Evolutionary conservation across 2,113 vertebrate genomes (phyloP).

Genomic region (Gallinago media): DNA sequence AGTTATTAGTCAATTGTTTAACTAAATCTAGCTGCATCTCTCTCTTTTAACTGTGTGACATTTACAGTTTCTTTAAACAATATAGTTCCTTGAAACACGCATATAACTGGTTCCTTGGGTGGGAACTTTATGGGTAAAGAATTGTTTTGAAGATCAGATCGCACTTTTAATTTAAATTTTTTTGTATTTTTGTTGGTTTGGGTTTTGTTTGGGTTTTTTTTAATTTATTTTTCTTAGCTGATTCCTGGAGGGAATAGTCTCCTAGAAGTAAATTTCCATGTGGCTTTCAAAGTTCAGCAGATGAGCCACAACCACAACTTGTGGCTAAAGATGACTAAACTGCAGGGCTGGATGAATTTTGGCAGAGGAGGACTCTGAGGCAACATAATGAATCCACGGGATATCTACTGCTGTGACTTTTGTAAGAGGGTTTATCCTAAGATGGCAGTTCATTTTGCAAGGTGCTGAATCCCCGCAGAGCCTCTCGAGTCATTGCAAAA

Average conservation of each 20-base stretch:
- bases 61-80: slow-evolving; percentile 68
- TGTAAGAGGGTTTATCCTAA: not conserved
- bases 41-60: slow-evolving; percentile 44
- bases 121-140: slow-evolving; percentile 27
- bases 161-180: not conserved
- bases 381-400: not conserved
- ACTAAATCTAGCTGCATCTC: slow-evolving; percentile 68
- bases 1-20: slow-evolving; percentile 74
- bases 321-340: not conserved
- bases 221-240: not conserved
- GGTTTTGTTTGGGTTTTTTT: not conserved
- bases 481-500: not conserved
- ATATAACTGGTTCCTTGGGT: slow-evolving; percentile 35
- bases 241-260: not conserved
- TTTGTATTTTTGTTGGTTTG: not conserved
- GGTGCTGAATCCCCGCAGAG: not conserved
- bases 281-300: not conserved
- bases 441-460: not conserved
- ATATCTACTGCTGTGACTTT: not conserved
- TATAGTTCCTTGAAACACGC: slow-evolving; percentile 37
- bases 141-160: not conserved
- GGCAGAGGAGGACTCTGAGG: not conserved
- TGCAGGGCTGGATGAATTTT: not conserved
- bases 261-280: not conserved
- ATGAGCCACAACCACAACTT: not conserved